Evolutionary conservation across 2,888 invertebrate species (phyloP), one percentile per base, ranked within the genome.

Genomic region (Scrobipalpa atriplicella): DNA sequence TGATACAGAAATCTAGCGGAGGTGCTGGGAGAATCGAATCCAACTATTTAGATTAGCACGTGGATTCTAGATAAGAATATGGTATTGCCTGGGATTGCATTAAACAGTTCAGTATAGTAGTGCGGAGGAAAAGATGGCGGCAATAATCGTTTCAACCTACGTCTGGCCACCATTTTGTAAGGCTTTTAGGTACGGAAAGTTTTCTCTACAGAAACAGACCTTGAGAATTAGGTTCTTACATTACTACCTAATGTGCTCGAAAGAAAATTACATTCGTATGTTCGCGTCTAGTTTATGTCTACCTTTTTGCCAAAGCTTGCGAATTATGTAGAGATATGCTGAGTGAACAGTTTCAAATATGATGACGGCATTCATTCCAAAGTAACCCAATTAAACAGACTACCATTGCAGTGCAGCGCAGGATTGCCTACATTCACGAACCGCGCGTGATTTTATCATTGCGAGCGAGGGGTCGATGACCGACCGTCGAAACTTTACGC

Each of bases 401-500:
- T 47, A 47, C 2, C 16, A 47, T 54, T 54, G 54, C 54, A 21
- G 18, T 21, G 16, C 10, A 52, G 29, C 18, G 52, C 21, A 21
- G 54, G 54, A 54, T 11, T 54, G 54, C 19, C 54, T 21, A 21
- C 19, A 21, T 54, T 5, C 7, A 63, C 36, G 19, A 63, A 1
- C 1, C 9, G 16, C 13, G 56, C 56, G 58, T 58, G 58, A 65
- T 58, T 41, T 56, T 65, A 65, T 65, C 58, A 63, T 63, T 63
- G 65, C 58, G 19, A 21, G 29, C n/a, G 58, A 36, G 21, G 38
- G 65, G 65, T 65, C 39, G 36, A 43, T 29, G 65, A 58, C 56
- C 65, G 41, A 29, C n/a, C 58, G 38, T 36, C 64, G 21, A 41
- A 64, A 43, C 43, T 65, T 65, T 65, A 65, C 65, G 65, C 65